These are phyloP conservation scores for Limenitis camilla DNA, from an alignment of 2,888 invertebrate genomes.

Conservation along the genomic window DNA sequence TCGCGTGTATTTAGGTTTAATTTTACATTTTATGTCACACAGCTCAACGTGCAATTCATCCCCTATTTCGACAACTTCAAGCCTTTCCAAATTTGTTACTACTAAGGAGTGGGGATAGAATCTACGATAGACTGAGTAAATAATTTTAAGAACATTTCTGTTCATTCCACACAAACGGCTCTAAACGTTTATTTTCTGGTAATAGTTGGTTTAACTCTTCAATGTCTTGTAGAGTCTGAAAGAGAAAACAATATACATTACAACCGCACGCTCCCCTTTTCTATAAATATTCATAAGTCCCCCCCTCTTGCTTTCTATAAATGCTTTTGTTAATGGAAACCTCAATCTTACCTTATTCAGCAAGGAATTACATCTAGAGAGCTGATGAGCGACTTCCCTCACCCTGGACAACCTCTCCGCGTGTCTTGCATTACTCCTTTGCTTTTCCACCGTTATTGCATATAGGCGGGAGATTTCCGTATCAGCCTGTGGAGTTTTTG, in stretches of 20 bases:
- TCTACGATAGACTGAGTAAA: no score
- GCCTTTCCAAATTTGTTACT: no score
- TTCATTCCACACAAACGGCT: constrained; percentile 93
- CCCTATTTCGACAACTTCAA: no score
- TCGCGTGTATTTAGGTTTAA: no score
- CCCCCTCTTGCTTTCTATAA: not conserved
- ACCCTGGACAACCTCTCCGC: constrained; percentile 90
- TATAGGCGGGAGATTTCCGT: constrained; percentile 81
- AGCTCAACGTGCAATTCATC: no score
- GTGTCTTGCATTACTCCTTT: constrained; percentile 88
- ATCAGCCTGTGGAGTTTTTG: constrained; percentile 76
- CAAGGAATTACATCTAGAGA: constrained; percentile 86
- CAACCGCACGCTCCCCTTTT: no score
- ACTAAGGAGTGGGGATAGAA: no score
- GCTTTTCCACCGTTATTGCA: constrained; percentile 82
- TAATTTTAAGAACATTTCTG: constrained; percentile 41
- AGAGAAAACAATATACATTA: not conserved
- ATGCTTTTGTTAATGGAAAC: not conserved
- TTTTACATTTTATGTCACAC: no score
- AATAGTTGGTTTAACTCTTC: constrained; percentile 88
- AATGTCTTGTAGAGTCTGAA: constrained; percentile 86
- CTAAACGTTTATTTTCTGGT: constrained; percentile 86
- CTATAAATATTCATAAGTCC: no score
- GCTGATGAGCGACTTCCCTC: constrained; percentile 86
- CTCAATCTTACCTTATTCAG: constrained; percentile 67